Evolutionary conservation across 2,797 vertebrate genomes (phyloP).

Genomic region (Enteromius afrohamiltoni): DNA sequence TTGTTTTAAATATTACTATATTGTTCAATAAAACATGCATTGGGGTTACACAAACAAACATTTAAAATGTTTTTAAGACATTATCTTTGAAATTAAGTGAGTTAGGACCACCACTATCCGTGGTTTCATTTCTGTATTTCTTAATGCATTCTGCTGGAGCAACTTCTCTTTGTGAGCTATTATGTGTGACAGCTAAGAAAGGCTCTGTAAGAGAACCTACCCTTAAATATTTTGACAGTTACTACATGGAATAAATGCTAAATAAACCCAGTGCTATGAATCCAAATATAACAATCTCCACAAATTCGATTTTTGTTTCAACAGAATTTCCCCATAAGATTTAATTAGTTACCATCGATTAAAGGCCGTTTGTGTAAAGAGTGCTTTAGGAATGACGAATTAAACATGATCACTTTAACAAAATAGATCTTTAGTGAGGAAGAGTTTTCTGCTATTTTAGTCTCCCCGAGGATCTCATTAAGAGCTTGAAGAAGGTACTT

Average conservation of each 20-base stretch:
- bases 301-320: not conserved
- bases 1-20: not conserved
- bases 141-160: not conserved
- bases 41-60: not conserved
- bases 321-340: slow-evolving; percentile 14
- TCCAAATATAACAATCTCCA: not conserved
- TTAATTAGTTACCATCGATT: slow-evolving; percentile 17
- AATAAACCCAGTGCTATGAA: not conserved
- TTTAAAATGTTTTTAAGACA: not conserved
- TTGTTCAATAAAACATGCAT: not conserved
- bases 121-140: slow-evolving; percentile 21
- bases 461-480: slow-evolving; percentile 59
- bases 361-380: slow-evolving; percentile 38
- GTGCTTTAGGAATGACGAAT: slow-evolving; percentile 39
- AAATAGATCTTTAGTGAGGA: slow-evolving; percentile 47
- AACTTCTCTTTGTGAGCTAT: not conserved
- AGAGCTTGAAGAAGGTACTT: slow-evolving; percentile 41
- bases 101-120: too few species aligned
- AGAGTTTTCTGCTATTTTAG: slow-evolving; percentile 45
- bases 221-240: not conserved
- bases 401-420: slow-evolving; percentile 39
- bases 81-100: not conserved
- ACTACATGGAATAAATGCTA: not conserved
- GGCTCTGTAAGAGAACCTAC: not conserved
- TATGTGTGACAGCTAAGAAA: not conserved